phyloP scores from a whole-genome alignment of 2,113 vertebrate species.

The Hiodon alosoides region DNA sequence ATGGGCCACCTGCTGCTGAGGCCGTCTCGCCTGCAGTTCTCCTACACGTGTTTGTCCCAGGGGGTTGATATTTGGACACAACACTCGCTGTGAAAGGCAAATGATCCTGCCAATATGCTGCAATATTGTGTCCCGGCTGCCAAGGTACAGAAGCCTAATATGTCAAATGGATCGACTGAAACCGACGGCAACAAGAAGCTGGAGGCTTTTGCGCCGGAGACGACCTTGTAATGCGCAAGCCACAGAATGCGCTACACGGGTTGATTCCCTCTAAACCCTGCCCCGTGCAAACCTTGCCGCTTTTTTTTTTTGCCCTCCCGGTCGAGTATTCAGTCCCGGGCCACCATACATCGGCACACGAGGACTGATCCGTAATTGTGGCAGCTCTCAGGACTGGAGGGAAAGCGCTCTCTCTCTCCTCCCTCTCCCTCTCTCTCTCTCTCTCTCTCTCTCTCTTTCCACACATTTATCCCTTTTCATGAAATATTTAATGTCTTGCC shows the following conservation, averaged over 20 bases:
- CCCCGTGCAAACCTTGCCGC: no score
- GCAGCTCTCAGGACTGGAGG: background rate
- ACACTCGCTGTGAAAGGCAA: slow-evolving; percentile 90
- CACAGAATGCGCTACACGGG: no score
- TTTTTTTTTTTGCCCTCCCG: background rate
- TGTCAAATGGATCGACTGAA: slow-evolving; percentile 92
- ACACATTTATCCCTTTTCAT: slow-evolving; percentile 57
- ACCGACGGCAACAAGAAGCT: slow-evolving; percentile 66
- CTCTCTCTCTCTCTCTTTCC: slow-evolving; percentile 8
- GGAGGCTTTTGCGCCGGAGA: slow-evolving; percentile 60
- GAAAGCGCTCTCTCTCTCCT: background rate
- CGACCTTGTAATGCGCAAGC: slow-evolving; percentile 50
- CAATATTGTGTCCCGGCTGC: slow-evolving; percentile 95
- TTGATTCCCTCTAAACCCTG: no score
- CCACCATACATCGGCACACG: background rate
- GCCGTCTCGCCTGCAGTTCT: slow-evolving; percentile 81
- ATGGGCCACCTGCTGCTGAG: slow-evolving; percentile 99
- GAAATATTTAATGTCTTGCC: slow-evolving; percentile 65
- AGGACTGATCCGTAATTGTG: background rate
- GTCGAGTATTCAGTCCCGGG: slow-evolving; percentile 28
- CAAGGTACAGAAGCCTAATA: slow-evolving; percentile 91
- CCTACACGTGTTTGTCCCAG: slow-evolving; percentile 85
- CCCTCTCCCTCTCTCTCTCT: background rate
- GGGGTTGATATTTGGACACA: slow-evolving; percentile 88
- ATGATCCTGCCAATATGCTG: slow-evolving; percentile 98